Percentiles rank a stretch among this genome's conserved stretches.
Evolutionary conservation across 2,888 invertebrate genomes (phyloP).

Genomic region (Anagyrus pseudococci): DNA sequence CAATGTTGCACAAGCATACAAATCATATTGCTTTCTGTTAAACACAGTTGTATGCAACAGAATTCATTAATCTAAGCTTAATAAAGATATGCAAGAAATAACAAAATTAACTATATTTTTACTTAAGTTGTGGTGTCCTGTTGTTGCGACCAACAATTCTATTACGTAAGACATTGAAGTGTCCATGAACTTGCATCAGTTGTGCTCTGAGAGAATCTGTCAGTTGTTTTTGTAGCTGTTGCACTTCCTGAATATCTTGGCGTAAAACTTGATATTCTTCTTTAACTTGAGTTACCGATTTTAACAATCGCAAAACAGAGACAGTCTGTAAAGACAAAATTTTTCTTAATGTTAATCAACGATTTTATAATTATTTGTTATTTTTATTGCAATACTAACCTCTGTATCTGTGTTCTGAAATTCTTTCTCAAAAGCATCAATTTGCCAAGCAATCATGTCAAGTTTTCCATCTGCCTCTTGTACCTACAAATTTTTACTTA

Average conservation of each 20-base stretch:
- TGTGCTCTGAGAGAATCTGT: conserved; percentile 77
- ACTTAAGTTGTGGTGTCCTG: conserved; percentile 53
- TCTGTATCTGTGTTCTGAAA: conserved; percentile 65
- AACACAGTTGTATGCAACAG: conserved; percentile 22
- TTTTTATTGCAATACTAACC: conserved; percentile 48
- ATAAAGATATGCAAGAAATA: background rate
- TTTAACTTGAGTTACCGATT: conserved; percentile 76
- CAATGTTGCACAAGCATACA: conserved; percentile 18
- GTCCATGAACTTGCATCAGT: conserved; percentile 75
- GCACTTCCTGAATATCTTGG: conserved; percentile 80
- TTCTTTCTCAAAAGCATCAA: conserved; percentile 75
- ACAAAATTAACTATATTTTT: conserved; percentile 34
- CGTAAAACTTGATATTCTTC: conserved; percentile 81
- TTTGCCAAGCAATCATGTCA: conserved; percentile 76
- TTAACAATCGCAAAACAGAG: conserved; percentile 76
- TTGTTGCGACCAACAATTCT: conserved; percentile 66
- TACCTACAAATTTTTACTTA: conserved; percentile 65
- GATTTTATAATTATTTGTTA: conserved; percentile 3
- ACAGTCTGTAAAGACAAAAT: conserved; percentile 54
- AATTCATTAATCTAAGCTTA: background rate
- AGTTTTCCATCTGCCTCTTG: conserved; percentile 76
- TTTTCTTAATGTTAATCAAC: conserved; percentile 3
- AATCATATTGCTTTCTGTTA: conserved; percentile 25
- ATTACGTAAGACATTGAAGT: conserved; percentile 76
- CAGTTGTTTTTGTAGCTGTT: conserved; percentile 80